Evolutionary conservation across 64 coral and sea anemone genomes (phyloP), one percentile per base, ranked within the genome.

Genomic region (Dendronephthya gigantea): DNA sequence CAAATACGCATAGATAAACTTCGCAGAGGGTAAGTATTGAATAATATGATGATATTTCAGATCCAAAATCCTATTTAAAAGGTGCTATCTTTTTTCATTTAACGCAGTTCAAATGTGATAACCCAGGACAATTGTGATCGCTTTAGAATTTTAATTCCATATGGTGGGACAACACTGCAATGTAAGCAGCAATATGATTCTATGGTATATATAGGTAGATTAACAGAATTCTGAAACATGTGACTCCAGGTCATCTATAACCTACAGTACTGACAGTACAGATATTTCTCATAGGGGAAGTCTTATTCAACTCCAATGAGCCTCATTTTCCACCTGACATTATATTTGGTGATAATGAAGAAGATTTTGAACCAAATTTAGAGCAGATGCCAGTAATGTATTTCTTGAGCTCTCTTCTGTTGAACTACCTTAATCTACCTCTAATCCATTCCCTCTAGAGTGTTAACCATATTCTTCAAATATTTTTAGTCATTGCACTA

Each of bases 281-380:
- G n/a, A n/a, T n/a, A n/a, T n/a, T n/a, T n/a, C n/a, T n/a, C n/a
- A n/a, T n/a, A 79, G 72, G 72, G 72, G 72, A 79, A 36, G 32
- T 79, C 36, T 39, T 79, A 39, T 79, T 79, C 31, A 79, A 79
- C 22, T 79, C 72, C 22, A 8, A 35, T 12, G 72, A 79, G 22
- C 27, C 72, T 79, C 72, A 79, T 79, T 39, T 79, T 33, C 72
- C 72, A 4, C 72, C 72, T 37, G 72, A 79, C 7, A 9, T 79
- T 8, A 79, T 79, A 34, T 79, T 79, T 35, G 31, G 30, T 8
- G 30, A 79, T 33, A 79, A 29, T 79, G 72, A 79, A 33, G 8
- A 29, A 33, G 72, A 79, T 19, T 79, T 79, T 35, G 72, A 79
- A 79, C 72, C 72, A 79, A 79, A 79, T 79, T 79, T 79, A 33